A percentile compares a stretch with the other conserved stretches of the same genome.
Conservation (phyloP, 2,888 invertebrate genomes). For the Hirtodrosophila duncani region DNA sequence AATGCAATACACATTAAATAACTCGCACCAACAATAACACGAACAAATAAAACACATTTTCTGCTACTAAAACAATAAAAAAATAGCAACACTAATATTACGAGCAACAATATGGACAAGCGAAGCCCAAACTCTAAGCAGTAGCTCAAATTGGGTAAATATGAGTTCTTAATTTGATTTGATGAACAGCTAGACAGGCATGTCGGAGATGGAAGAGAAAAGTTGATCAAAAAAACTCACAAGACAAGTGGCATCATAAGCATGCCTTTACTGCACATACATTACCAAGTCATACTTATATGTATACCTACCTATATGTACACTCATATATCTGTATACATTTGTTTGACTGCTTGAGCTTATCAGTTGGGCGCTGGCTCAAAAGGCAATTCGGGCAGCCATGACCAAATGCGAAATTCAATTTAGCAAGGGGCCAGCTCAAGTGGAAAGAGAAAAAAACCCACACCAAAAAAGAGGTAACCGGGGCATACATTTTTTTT, state of each 20-base stretch:
- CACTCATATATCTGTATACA: background rate
- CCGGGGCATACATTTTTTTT: slow-evolving; percentile 4
- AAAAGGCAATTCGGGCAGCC: slow-evolving; percentile 20
- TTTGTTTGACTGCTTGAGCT: slow-evolving; percentile 37
- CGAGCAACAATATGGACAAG: slow-evolving; percentile 5
- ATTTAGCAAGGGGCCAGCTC: slow-evolving; percentile 45
- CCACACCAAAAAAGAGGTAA: slow-evolving; percentile 23
- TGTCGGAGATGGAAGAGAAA: slow-evolving; percentile 9
- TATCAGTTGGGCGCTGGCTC: slow-evolving; percentile 27
- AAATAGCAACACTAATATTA: slow-evolving; percentile 19
- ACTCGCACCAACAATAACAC: slow-evolving; percentile 64
- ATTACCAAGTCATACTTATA: background rate
- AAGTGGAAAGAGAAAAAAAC: slow-evolving; percentile 23
- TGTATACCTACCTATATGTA: no score
- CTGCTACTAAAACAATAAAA: slow-evolving; percentile 71
- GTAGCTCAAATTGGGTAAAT: slow-evolving; percentile 48
- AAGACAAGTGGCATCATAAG: slow-evolving; percentile 46
- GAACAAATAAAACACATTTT: slow-evolving; percentile 68
- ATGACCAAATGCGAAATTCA: slow-evolving; percentile 56
- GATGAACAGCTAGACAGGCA: slow-evolving; percentile 6
- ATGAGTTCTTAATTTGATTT: slow-evolving; percentile 69
- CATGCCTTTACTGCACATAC: slow-evolving; percentile 26
- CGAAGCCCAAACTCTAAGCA: slow-evolving; percentile 17
- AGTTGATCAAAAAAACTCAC: slow-evolving; percentile 27
- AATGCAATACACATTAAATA: slow-evolving; percentile 68